Evolutionary conservation across 1,140 invertebrate genomes (phyloP).

Genomic region (Coenobita brevimanus): DNA sequence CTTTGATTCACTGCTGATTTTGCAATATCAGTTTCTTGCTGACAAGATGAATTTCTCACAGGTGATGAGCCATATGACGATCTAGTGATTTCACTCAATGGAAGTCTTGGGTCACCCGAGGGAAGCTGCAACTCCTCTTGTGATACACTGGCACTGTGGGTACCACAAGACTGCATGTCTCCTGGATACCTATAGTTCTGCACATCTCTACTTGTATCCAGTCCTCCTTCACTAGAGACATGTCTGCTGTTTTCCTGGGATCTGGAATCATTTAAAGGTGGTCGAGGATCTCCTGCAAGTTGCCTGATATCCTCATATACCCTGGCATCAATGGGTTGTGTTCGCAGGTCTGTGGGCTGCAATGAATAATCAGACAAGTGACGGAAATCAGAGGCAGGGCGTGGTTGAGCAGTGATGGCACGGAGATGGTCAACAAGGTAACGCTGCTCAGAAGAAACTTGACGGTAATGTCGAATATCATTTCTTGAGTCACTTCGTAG

Average conservation of each 20-base stretch:
- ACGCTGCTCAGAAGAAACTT: slow-evolving; percentile 33
- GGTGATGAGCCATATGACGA: slow-evolving; percentile 23
- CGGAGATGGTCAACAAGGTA: slow-evolving; percentile 36
- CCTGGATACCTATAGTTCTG: slow-evolving; percentile 38
- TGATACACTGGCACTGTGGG: not conserved
- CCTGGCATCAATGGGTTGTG: slow-evolving; percentile 34
- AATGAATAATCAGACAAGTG: slow-evolving; percentile 45
- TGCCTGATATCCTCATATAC: slow-evolving; percentile 29
- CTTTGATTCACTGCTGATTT: slow-evolving; percentile 35
- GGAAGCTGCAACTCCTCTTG: slow-evolving; percentile 39
- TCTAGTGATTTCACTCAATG: slow-evolving; percentile 20
- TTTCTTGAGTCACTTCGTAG: slow-evolving; percentile 18
- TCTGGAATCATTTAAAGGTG: not conserved
- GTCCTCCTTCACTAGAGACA: not conserved
- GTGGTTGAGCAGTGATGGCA: slow-evolving; percentile 22
- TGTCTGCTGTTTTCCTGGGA: not conserved
- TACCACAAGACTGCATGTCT: slow-evolving; percentile 17
- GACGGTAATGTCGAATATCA: slow-evolving; percentile 27
- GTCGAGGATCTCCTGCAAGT: slow-evolving; percentile 24
- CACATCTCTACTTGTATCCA: not conserved
- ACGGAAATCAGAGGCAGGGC: slow-evolving; percentile 22
- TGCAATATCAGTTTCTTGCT: not conserved
- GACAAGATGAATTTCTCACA: slow-evolving; percentile 30
- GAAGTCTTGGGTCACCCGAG: slow-evolving; percentile 34
- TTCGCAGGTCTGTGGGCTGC: slow-evolving; percentile 51